Base-by-base conservation (phyloP, 1,140 invertebrate genomes). In the Bilobella aurantiaca region DNA sequence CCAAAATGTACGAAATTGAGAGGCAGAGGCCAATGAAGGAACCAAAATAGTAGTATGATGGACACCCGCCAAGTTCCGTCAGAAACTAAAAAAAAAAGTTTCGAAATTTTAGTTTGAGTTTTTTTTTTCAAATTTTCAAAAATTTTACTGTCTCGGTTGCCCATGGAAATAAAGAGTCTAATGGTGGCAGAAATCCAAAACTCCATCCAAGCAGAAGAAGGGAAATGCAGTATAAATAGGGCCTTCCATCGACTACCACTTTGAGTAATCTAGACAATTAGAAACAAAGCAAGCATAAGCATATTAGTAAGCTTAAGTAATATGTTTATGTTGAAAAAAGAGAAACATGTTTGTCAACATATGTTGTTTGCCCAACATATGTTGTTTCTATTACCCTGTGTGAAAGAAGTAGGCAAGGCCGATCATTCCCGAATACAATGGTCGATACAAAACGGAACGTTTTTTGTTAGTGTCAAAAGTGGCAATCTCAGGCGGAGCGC, bases 21-120 rank as follows among this genome's bases (percentile, higher is more conserved):
- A 68, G 21, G 23, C 56, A 21, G 21, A 71, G 42, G 23, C 63
- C 47, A 23, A 71, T 27, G 3, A 65, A n/a, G 1, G 69, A 68
- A 18, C 69, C 66, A 61, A 66, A 65, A 30, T 68, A 68, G n/a
- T 32, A 63, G 37, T 47, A 68, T 18, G 34, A 42, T 42, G 34
- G 18, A 42, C 8, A 42, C 8, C 34, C 34, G 34, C 34, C 34
- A 18, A 42, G 18, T 42, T 42, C 34, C 8, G 34, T 42, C 18
- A 42, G 18, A 42, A 42, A 8, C 34, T 42, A 18, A 42, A 42
- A 12, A 42, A 18, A 42, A 42, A 18, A 42, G 18, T 12, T 8
- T 42, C 8, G 18, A 42, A 12, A 42, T 8, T 12, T 12, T 42
- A 42, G 34, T 12, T 12, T 12, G 18, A 42, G 18, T 8, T 42